These are phyloP conservation scores for Ridgeia piscesae DNA, from an alignment of 1,140 invertebrate genomes.

Conservation along the genomic window DNA sequence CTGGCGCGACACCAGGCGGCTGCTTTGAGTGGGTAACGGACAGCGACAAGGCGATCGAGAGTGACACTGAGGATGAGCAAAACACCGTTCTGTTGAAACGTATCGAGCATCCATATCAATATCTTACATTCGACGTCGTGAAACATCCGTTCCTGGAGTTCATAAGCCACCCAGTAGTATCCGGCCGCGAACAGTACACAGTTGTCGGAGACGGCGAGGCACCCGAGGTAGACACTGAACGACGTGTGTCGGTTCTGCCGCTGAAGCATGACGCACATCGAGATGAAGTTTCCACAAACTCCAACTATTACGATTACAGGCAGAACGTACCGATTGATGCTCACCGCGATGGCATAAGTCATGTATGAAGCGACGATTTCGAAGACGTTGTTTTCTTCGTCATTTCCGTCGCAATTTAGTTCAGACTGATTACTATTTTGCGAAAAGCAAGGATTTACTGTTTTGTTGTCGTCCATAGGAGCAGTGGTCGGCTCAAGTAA, in stretches of 20 bases:
- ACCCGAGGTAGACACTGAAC: not conserved
- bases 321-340: not conserved
- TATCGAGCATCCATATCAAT: not conserved
- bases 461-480: not conserved
- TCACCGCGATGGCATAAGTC: not conserved
- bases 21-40: not conserved
- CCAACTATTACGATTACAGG: not conserved
- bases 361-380: not conserved
- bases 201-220: constrained; percentile 13
- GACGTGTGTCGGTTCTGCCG: constrained; percentile 10
- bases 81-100: not conserved
- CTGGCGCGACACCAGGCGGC: not conserved
- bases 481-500: not conserved
- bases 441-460: not conserved
- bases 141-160: not conserved
- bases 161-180: not conserved
- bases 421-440: not conserved
- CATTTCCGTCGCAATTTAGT: not conserved
- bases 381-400: not conserved
- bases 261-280: constrained; percentile 7
- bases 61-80: constrained; percentile 7
- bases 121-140: not conserved
- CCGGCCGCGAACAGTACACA: constrained; percentile 9
- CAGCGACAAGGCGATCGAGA: not conserved
- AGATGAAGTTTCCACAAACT: not conserved